Percentiles rank a stretch among this genome's conserved stretches.
Evolutionary conservation across 2,888 invertebrate species (phyloP).

Genomic region (Piscicola geometra): DNA sequence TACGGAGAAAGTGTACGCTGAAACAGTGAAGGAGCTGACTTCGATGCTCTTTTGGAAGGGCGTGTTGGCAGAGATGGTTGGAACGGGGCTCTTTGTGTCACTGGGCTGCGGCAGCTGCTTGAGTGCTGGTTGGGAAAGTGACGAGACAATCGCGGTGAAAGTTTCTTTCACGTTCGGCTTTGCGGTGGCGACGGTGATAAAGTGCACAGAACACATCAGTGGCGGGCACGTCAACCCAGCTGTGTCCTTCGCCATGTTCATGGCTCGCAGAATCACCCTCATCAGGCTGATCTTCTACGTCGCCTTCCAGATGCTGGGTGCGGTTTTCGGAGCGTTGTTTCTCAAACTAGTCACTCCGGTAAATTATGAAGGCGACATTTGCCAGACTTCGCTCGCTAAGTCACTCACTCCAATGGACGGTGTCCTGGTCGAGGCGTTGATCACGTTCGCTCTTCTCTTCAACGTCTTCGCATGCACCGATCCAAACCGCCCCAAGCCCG

Average conservation of each 20-base stretch:
- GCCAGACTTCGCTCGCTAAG: slow-evolving; percentile 26
- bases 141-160: slow-evolving; percentile 21
- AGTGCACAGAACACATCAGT: slow-evolving; percentile 54
- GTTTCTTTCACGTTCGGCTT: slow-evolving; percentile 53
- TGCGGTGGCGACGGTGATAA: slow-evolving; percentile 51
- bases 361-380: slow-evolving; percentile 22
- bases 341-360: slow-evolving; percentile 35
- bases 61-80: slow-evolving; percentile 54
- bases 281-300: slow-evolving; percentile 62
- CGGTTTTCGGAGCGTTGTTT: slow-evolving; percentile 59
- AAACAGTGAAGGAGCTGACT: no score
- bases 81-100: slow-evolving; percentile 52
- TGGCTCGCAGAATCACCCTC: slow-evolving; percentile 72
- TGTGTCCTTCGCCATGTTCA: slow-evolving; percentile 61
- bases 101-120: slow-evolving; percentile 53
- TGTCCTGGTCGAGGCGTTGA: slow-evolving; percentile 44
- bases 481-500: slow-evolving; percentile 43
- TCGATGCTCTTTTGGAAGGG: slow-evolving; percentile 57
- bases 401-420: slow-evolving; percentile 36
- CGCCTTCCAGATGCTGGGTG: slow-evolving; percentile 73
- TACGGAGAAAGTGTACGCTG: no score
- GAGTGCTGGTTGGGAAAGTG: slow-evolving; percentile 28
- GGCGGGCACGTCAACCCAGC: slow-evolving; percentile 57
- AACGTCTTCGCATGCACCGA: slow-evolving; percentile 47
- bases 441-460: slow-evolving; percentile 47